Conservation (phyloP, 2,888 invertebrate species). For the Zeuzera pyrina region DNA sequence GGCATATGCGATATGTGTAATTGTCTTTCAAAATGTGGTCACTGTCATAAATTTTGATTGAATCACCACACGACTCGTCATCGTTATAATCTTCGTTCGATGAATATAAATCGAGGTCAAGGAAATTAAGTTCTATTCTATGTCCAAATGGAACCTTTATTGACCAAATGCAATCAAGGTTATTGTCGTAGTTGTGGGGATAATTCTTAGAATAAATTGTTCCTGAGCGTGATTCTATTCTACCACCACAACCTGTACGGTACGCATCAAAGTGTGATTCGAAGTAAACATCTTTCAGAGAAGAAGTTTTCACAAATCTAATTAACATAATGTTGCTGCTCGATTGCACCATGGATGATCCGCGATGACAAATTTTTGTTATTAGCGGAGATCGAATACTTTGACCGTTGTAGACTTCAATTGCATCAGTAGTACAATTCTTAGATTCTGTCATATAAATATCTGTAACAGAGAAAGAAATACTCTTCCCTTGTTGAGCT, state of each 20-base stretch:
- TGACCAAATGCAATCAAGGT: constrained; percentile 84
- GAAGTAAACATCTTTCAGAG: constrained; percentile 76
- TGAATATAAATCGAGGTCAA: constrained; percentile 75
- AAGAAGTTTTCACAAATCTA: constrained; percentile 74
- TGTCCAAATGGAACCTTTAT: constrained; percentile 79
- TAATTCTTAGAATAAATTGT: constrained; percentile 86
- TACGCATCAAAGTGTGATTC: constrained; percentile 46
- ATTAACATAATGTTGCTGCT: constrained; percentile 80
- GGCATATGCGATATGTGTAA: constrained; percentile 65
- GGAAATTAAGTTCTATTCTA: constrained; percentile 78
- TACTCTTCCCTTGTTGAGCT: constrained; percentile 75
- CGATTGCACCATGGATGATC: constrained; percentile 64
- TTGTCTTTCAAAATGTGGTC: constrained; percentile 24
- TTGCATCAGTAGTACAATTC: constrained; percentile 76
- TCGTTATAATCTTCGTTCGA: constrained; percentile 25
- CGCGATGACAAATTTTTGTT: constrained; percentile 74
- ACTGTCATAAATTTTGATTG: constrained; percentile 48
- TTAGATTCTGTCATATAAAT: constrained; percentile 73
- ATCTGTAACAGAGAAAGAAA: constrained; percentile 76
- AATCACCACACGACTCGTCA: no score
- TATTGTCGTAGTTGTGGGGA: constrained; percentile 83
- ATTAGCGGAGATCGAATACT: constrained; percentile 72
- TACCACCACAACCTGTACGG: constrained; percentile 82
- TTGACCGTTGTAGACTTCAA: constrained; percentile 79
- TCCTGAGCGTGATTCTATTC: constrained; percentile 73